Percentiles rank a stretch among this genome's conserved stretches.
Evolutionary conservation across 2,113 vertebrate species (phyloP).

Genomic region (Sinocyclocheilus maitianheensis): DNA sequence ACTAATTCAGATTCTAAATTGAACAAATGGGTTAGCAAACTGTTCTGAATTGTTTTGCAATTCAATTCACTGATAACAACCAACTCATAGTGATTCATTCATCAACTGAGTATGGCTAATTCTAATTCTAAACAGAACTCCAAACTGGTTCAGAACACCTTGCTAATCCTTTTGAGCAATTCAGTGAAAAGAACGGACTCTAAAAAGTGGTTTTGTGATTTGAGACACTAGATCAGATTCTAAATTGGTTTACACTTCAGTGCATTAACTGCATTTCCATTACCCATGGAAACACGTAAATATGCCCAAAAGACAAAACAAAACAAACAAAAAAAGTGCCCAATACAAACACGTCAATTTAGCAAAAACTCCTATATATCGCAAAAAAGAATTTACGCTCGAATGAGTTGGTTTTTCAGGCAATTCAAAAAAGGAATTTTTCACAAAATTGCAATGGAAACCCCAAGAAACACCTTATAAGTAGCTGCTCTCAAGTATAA

Average conservation of each 20-base stretch:
- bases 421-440: too few relatives aligned
- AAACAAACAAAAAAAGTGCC: too few relatives aligned
- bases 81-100: background rate
- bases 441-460: too few relatives aligned
- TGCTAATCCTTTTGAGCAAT: background rate
- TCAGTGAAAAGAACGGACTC: background rate
- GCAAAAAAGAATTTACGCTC: too few relatives aligned
- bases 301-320: too few relatives aligned
- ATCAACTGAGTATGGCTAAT: background rate
- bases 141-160: background rate
- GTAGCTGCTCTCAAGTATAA: too few relatives aligned
- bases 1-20: background rate
- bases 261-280: too few relatives aligned
- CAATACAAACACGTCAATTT: too few relatives aligned
- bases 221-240: background rate
- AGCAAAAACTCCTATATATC: too few relatives aligned
- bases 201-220: background rate
- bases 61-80: background rate
- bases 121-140: background rate
- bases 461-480: too few relatives aligned
- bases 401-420: too few relatives aligned
- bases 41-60: background rate
- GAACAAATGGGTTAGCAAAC: background rate
- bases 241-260: background rate
- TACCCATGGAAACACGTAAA: too few relatives aligned